phyloP scores from a whole-genome alignment of 2,888 invertebrate species.

The Synanthedon formicaeformis region DNA sequence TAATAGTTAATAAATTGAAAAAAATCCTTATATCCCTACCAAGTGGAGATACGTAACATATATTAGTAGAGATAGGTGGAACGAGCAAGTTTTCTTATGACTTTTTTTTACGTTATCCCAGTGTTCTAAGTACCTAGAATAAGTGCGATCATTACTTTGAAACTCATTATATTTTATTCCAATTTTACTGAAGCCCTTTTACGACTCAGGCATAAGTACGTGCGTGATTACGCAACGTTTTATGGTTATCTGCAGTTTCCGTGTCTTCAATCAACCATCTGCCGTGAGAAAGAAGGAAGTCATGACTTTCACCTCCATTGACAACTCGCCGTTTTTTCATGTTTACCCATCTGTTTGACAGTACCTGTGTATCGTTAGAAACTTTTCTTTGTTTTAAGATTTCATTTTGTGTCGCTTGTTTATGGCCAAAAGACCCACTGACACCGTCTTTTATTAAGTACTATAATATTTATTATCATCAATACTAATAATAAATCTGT shows the following conservation, averaged over 20 bases:
- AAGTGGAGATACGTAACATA: too few relatives aligned
- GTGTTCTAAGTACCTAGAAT: too few relatives aligned
- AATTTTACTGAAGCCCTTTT: not conserved
- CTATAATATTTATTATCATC: too few relatives aligned
- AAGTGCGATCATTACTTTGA: too few relatives aligned
- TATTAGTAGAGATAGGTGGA: too few relatives aligned
- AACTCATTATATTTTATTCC: not conserved
- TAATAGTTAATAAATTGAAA: too few relatives aligned
- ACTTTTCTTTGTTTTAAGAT: constrained; percentile 11
- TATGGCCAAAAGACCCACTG: constrained; percentile 4
- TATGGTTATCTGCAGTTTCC: constrained; percentile 19
- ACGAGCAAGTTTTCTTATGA: too few relatives aligned
- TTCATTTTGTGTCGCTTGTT: not conserved
- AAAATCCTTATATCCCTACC: too few relatives aligned
- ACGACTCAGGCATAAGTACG: not conserved
- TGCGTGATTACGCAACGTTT: not conserved
- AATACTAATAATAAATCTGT: too few relatives aligned
- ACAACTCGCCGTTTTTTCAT: constrained; percentile 25
- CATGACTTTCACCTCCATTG: constrained; percentile 41
- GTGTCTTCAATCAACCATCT: constrained; percentile 28
- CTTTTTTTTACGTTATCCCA: too few relatives aligned
- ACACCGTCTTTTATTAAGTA: constrained; percentile 1
- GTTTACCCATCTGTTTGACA: not conserved
- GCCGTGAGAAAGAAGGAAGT: constrained; percentile 46
- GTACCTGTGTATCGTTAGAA: constrained; percentile 10